Conservation (phyloP, 1,140 invertebrate species). For the Drosophila pandora region DNA sequence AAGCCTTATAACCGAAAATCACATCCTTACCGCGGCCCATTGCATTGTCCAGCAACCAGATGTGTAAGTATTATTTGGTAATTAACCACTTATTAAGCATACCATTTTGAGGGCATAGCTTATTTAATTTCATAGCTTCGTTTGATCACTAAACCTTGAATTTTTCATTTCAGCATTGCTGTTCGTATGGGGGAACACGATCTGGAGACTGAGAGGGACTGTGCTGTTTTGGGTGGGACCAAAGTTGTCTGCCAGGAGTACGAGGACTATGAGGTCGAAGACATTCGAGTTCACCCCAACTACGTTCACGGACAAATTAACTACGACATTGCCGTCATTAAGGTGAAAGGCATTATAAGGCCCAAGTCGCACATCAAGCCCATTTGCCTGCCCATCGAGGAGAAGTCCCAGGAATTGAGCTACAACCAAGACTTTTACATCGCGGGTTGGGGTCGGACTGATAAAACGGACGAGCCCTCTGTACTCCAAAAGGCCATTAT, state of each 20-base stretch:
- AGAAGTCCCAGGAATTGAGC: constrained; percentile 20
- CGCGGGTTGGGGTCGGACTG: constrained; percentile 74
- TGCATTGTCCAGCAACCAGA: constrained; percentile 46
- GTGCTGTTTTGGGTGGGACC: constrained; percentile 63
- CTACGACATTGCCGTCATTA: constrained; percentile 88
- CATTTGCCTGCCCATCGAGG: constrained; percentile 67
- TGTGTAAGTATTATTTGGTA: constrained; percentile 63
- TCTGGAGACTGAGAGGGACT: constrained; percentile 85
- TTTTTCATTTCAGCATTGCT: constrained; percentile 65
- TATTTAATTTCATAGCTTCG: no score
- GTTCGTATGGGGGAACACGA: constrained; percentile 88
- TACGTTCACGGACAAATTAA: constrained; percentile 85
- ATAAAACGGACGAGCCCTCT: constrained; percentile 16
- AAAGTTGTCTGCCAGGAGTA: constrained; percentile 83
- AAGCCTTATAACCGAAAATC: constrained; percentile 84
- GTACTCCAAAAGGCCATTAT: constrained; percentile 53
- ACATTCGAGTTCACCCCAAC: constrained; percentile 86
- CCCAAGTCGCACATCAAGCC: constrained; percentile 66
- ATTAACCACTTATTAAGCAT: neutral
- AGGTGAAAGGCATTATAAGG: constrained; percentile 50
- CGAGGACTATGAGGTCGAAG: constrained; percentile 85
- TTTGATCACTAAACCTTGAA: neutral
- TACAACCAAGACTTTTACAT: constrained; percentile 63
- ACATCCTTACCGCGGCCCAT: constrained; percentile 88
- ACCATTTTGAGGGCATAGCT: no score